Conservation (phyloP, 2,797 vertebrate genomes). For the Parambassis ranga region DNA sequence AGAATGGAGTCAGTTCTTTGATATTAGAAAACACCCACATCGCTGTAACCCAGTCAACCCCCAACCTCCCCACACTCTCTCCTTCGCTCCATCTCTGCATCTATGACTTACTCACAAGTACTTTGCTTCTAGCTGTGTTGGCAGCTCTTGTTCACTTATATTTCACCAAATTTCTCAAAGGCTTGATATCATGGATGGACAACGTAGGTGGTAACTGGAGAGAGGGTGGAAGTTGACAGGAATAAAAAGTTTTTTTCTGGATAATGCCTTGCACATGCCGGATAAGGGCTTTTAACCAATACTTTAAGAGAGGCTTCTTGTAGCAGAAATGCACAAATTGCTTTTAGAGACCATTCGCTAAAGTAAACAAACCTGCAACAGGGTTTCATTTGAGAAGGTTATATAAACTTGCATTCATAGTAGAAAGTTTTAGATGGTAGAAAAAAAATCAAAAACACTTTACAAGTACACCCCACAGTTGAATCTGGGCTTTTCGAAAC, state of each 20-base stretch:
- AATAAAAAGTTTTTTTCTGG: conserved; percentile 22
- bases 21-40: conserved; percentile 48
- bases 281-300: conserved; percentile 30
- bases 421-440: background rate
- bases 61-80: background rate
- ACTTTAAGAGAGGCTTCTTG: conserved; percentile 22
- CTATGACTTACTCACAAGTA: conserved; percentile 31
- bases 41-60: conserved; percentile 20
- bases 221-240: no score
- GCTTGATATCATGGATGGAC: conserved; percentile 39
- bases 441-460: no score
- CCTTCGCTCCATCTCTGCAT: conserved; percentile 25
- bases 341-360: conserved; percentile 13
- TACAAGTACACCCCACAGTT: no score
- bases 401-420: background rate
- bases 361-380: conserved; percentile 2
- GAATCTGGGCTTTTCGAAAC: no score
- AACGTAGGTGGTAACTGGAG: conserved; percentile 39
- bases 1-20: conserved; percentile 46
- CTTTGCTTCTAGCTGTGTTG: conserved; percentile 49
- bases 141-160: conserved; percentile 54
- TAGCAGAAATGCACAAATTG: conserved; percentile 5
- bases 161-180: conserved; percentile 58
- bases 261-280: conserved; percentile 31
- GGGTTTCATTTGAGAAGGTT: conserved; percentile 1